A percentile compares a stretch with the other conserved stretches of the same genome.
Evolutionary conservation across 1,140 invertebrate genomes (phyloP).

Genomic region (Andrena cerasifolii): DNA sequence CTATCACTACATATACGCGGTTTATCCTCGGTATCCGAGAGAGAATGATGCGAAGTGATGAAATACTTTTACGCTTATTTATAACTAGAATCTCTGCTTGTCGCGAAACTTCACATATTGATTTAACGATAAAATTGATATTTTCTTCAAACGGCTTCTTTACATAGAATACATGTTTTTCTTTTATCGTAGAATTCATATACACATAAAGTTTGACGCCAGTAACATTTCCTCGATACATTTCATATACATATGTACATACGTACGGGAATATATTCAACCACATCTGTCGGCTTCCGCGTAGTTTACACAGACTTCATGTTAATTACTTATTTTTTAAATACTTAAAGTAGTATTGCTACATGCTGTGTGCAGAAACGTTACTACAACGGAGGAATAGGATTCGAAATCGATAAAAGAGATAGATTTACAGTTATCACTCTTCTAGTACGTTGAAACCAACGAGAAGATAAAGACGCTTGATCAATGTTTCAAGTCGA

Average conservation of each 20-base stretch:
- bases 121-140: conserved; percentile 1
- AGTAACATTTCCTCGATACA: conserved; percentile 1
- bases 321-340: not conserved
- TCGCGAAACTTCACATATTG: not conserved
- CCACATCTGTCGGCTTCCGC: not conserved
- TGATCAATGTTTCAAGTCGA: conserved; percentile 89
- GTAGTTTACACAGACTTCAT: not conserved
- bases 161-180: too few species aligned
- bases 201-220: conserved; percentile 9
- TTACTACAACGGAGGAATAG: conserved; percentile 5
- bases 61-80: conserved; percentile 7
- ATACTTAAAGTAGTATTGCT: conserved; percentile 43
- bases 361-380: conserved; percentile 29
- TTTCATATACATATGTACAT: conserved; percentile 20
- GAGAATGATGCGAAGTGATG: conserved; percentile 32
- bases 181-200: too few species aligned
- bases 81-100: conserved; percentile 20
- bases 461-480: conserved; percentile 8
- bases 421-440: not conserved
- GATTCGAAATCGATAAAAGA: not conserved
- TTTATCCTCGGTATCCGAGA: conserved; percentile 12
- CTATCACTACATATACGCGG: conserved; percentile 27
- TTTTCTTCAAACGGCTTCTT: too few species aligned
- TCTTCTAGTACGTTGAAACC: not conserved
- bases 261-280: not conserved